Evolutionary conservation across 2,113 vertebrate genomes (phyloP).

Genomic region (Anarrhichthys ocellatus): DNA sequence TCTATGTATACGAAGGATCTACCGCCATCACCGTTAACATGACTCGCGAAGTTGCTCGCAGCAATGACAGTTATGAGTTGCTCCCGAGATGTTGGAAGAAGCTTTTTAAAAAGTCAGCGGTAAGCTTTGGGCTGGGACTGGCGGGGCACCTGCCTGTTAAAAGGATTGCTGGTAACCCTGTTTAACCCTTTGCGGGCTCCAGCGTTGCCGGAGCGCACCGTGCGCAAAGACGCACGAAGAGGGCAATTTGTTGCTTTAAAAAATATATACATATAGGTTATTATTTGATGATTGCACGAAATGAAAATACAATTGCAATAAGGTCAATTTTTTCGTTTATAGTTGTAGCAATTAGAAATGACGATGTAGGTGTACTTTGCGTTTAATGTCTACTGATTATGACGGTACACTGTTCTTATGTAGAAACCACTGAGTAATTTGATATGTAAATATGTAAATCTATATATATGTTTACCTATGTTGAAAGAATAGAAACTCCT

Average conservation of each 20-base stretch:
- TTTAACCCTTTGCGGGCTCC: slow-evolving; percentile 89
- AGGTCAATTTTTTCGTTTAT: neutral
- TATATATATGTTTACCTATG: neutral
- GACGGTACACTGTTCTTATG: too few relatives aligned
- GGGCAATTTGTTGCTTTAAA: neutral
- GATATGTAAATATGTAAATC: neutral
- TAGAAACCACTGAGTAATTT: neutral
- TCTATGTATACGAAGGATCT: slow-evolving; percentile 84
- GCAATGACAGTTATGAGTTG: slow-evolving; percentile 87
- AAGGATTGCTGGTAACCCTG: slow-evolving; percentile 87
- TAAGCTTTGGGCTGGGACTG: slow-evolving; percentile 85
- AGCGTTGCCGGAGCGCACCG: slow-evolving; percentile 32
- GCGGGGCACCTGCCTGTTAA: slow-evolving; percentile 93
- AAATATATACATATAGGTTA: too few relatives aligned
- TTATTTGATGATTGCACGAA: neutral
- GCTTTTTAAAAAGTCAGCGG: slow-evolving; percentile 77
- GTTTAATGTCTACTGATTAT: neutral
- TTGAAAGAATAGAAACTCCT: neutral
- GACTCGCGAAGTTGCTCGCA: slow-evolving; percentile 84
- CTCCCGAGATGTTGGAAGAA: slow-evolving; percentile 87
- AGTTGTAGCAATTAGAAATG: neutral
- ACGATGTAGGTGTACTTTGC: neutral
- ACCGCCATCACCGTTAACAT: slow-evolving; percentile 76
- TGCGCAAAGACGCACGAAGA: slow-evolving; percentile 50
- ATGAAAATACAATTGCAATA: neutral